Percentiles rank a stretch among this genome's conserved stretches.
Conservation (phyloP, 2,888 invertebrate species). For the Branchellion lobata region DNA sequence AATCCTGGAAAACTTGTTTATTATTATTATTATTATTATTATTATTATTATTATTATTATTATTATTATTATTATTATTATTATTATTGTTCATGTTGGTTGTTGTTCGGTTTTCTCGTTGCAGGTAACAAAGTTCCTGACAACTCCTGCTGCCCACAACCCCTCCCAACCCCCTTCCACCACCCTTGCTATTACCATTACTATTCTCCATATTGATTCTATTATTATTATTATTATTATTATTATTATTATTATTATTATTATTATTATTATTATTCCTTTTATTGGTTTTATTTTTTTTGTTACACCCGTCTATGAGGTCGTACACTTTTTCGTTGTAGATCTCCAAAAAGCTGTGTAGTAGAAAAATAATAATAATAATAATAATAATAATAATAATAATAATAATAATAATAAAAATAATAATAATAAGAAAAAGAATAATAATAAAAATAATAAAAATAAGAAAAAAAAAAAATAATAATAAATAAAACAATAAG, state of each 20-base stretch:
- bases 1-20: too few species aligned
- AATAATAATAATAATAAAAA: too few species aligned
- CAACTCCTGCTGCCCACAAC: not conserved
- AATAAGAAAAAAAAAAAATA: too few species aligned
- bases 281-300: slow-evolving; percentile 53
- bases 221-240: slow-evolving; percentile 3
- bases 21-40: not conserved
- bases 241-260: slow-evolving; percentile 1
- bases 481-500: too few species aligned
- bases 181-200: too few species aligned
- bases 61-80: slow-evolving; percentile 58
- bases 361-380: not conserved
- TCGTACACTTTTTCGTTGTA: slow-evolving; percentile 82
- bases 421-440: not conserved
- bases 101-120: slow-evolving; percentile 53
- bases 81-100: slow-evolving; percentile 55
- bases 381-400: too few species aligned
- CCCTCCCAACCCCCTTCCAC: too few species aligned
- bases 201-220: too few species aligned
- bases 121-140: not conserved
- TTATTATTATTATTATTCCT: slow-evolving; percentile 55
- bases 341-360: slow-evolving; percentile 75
- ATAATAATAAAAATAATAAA: not conserved
- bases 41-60: not conserved
- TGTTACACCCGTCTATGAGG: slow-evolving; percentile 64